phyloP scores from a whole-genome alignment of 2,797 vertebrate genomes.

The Dicrostonyx torquatus region DNA sequence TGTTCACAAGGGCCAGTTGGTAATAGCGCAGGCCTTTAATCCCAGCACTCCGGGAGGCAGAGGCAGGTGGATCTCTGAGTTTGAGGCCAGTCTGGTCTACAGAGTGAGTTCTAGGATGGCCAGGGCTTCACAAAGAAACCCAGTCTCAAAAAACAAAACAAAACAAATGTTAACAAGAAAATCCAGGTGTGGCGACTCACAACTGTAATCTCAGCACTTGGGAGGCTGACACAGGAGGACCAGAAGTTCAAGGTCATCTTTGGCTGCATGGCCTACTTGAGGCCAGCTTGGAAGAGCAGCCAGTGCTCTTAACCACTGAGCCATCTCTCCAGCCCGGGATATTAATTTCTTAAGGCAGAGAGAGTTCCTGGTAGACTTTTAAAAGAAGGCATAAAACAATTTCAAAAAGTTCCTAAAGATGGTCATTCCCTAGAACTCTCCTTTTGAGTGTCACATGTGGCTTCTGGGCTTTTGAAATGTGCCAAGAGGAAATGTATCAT shows the following conservation, averaged over 20 bases:
- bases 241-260: not conserved
- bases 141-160: not conserved
- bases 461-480: not conserved
- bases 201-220: not conserved
- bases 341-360: not conserved
- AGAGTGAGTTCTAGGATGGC: not conserved
- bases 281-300: too few relatives aligned
- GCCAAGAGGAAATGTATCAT: not conserved
- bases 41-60: not conserved
- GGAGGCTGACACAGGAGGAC: not conserved
- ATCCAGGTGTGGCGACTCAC: not conserved
- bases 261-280: not conserved
- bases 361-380: not conserved
- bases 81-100: not conserved
- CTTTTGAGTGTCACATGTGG: not conserved
- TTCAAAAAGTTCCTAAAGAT: not conserved
- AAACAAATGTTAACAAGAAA: not conserved
- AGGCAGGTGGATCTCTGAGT: not conserved
- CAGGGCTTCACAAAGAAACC: not conserved
- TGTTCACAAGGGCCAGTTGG: accelerated
- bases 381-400: not conserved
- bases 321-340: too few relatives aligned
- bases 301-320: too few relatives aligned
- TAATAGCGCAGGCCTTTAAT: not conserved
- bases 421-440: not conserved